Evolutionary conservation across 2,888 invertebrate genomes (phyloP).

Genomic region (Drosophila recens): DNA sequence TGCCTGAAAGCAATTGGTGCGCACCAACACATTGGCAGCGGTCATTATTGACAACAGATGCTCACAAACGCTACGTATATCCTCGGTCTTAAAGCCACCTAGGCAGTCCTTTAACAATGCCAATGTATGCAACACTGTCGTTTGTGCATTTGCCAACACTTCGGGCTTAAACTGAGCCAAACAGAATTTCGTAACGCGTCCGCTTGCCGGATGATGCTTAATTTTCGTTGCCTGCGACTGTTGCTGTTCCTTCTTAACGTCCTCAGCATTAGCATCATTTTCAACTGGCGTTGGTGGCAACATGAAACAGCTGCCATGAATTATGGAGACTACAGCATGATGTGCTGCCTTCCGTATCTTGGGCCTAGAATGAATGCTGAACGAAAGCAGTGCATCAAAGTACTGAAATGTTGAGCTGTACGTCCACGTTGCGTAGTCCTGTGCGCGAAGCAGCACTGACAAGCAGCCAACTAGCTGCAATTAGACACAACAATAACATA

Average conservation of each 20-base stretch:
- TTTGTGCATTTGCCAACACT: conserved; percentile 88
- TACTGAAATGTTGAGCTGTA: conserved; percentile 89
- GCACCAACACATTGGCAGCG: conserved; percentile 92
- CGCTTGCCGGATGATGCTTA: conserved; percentile 86
- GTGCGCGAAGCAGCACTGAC: conserved; percentile 90
- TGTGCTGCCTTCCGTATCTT: conserved; percentile 96
- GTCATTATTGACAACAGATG: conserved; percentile 94
- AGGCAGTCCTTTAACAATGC: conserved; percentile 91
- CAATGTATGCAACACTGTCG: conserved; percentile 91
- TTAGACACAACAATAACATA: background rate
- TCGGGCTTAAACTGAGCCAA: conserved; percentile 90
- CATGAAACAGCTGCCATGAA: conserved; percentile 90
- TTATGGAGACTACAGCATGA: conserved; percentile 90
- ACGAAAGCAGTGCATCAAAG: conserved; percentile 91
- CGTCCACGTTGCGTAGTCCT: conserved; percentile 93
- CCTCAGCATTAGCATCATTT: conserved; percentile 78
- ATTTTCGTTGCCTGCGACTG: conserved; percentile 55
- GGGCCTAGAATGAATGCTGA: conserved; percentile 93
- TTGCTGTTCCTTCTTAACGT: conserved; percentile 42
- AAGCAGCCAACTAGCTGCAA: conserved; percentile 88
- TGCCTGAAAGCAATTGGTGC: conserved; percentile 93
- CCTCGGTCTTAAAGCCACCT: conserved; percentile 89
- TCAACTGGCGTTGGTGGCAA: conserved; percentile 76
- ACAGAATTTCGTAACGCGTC: conserved; percentile 89
- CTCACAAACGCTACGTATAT: conserved; percentile 93